These are phyloP conservation scores for Halocaridina rubra DNA, from an alignment of 2,888 invertebrate species.

Conservation along the genomic window DNA sequence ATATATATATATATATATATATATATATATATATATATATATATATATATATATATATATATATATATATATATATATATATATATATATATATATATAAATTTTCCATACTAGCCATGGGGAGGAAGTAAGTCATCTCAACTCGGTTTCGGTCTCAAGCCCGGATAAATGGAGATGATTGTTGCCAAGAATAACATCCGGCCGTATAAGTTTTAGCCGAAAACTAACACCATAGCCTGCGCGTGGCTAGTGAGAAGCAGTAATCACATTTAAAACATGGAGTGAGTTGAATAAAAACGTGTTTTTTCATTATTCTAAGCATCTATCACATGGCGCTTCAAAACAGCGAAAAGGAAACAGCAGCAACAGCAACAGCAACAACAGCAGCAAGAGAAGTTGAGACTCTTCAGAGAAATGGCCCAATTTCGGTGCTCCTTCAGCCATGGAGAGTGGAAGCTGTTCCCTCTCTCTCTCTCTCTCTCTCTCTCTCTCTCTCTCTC, in stretches of 20 bases:
- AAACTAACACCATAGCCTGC: neutral
- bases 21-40: neutral
- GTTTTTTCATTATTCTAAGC: too few species aligned
- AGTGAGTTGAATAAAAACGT: too few species aligned
- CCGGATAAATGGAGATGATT: neutral
- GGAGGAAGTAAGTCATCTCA: neutral
- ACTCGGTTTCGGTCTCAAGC: neutral
- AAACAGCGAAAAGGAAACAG: neutral
- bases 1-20: neutral
- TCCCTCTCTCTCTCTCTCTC: neutral
- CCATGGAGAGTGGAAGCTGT: neutral
- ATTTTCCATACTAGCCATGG: neutral
- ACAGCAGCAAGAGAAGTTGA: too few species aligned
- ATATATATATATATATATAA: neutral
- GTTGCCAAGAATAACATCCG: neutral
- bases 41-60: neutral
- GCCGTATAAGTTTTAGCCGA: neutral
- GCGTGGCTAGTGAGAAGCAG: neutral
- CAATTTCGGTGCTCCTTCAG: neutral
- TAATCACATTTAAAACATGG: too few species aligned
- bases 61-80: constrained; percentile 11
- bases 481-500: neutral
- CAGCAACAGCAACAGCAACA: too few species aligned
- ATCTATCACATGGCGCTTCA: too few species aligned
- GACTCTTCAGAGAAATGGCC: neutral